A percentile compares a stretch with the other conserved stretches of the same genome.
phyloP scores from a whole-genome alignment of 2,797 vertebrate genomes.

The Adrianichthys oophorus region DNA sequence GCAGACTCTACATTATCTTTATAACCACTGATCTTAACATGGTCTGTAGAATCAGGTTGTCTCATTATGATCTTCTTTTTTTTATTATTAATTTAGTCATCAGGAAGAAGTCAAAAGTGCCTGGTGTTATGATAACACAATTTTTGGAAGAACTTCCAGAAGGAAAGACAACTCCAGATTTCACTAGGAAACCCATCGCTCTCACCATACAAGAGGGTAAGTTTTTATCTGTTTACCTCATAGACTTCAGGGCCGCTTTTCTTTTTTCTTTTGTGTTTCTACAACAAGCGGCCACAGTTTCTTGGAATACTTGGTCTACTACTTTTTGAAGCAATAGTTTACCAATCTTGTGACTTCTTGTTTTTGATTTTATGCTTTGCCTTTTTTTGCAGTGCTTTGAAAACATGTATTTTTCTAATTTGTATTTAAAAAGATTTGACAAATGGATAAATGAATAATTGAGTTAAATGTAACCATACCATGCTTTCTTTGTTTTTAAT shows the following conservation, averaged over 20 bases:
- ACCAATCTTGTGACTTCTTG: too few relatives aligned
- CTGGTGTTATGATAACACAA: conserved; percentile 86
- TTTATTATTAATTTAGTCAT: conserved; percentile 59
- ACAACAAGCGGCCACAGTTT: too few relatives aligned
- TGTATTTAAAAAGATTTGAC: too few relatives aligned
- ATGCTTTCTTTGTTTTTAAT: neutral
- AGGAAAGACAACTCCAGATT: conserved; percentile 85
- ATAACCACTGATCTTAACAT: neutral
- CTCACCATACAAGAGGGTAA: conserved; percentile 89
- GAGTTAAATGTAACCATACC: too few relatives aligned
- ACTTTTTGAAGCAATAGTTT: too few relatives aligned
- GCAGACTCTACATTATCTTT: neutral
- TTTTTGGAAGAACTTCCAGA: conserved; percentile 83
- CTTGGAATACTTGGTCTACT: too few relatives aligned
- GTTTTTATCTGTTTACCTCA: conserved; percentile 3
- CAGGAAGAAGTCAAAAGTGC: conserved; percentile 83
- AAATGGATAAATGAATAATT: too few relatives aligned
- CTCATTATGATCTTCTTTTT: conserved; percentile 15
- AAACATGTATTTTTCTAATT: too few relatives aligned
- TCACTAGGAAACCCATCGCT: conserved; percentile 86
- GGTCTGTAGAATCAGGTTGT: neutral
- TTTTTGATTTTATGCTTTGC: too few relatives aligned
- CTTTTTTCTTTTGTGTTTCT: too few relatives aligned
- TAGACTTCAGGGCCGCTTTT: neutral
- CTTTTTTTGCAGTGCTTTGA: too few relatives aligned